These are phyloP conservation scores for Cremastinae sp. DNA, from an alignment of 2,888 invertebrate genomes.

Conservation along the genomic window DNA sequence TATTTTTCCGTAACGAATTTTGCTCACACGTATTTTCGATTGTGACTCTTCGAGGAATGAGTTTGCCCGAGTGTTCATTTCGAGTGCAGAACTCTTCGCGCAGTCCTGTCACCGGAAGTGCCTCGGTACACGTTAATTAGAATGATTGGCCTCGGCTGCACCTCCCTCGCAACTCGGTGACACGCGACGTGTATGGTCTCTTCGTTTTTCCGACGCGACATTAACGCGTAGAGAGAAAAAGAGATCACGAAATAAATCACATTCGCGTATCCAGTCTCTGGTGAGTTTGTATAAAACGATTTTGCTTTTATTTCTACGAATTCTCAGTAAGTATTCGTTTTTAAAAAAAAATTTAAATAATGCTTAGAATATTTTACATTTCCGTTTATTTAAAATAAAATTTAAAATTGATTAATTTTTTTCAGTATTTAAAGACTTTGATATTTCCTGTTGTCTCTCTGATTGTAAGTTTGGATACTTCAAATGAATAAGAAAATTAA, in stretches of 20 bases:
- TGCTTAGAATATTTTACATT: too few relatives aligned
- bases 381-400: too few relatives aligned
- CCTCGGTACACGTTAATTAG: slow-evolving; percentile 61
- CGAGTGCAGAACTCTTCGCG: slow-evolving; percentile 51
- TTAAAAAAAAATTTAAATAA: too few relatives aligned
- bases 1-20: slow-evolving; percentile 52
- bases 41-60: background rate
- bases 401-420: too few relatives aligned
- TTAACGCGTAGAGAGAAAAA: background rate
- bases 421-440: too few relatives aligned
- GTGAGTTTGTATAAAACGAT: background rate
- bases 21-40: background rate
- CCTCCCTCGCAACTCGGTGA: slow-evolving; percentile 57
- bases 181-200: slow-evolving; percentile 55
- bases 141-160: slow-evolving; percentile 60
- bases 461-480: too few relatives aligned
- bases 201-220: slow-evolving; percentile 6
- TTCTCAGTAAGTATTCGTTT: too few relatives aligned
- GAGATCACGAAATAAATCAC: background rate
- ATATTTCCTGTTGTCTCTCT: too few relatives aligned
- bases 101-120: slow-evolving; percentile 61
- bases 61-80: background rate
- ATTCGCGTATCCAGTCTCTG: background rate
- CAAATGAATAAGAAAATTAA: too few relatives aligned
- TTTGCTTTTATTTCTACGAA: too few relatives aligned